phyloP scores from a whole-genome alignment of 64 coral and sea anemone genomes.

The Stylophora pistillata region DNA sequence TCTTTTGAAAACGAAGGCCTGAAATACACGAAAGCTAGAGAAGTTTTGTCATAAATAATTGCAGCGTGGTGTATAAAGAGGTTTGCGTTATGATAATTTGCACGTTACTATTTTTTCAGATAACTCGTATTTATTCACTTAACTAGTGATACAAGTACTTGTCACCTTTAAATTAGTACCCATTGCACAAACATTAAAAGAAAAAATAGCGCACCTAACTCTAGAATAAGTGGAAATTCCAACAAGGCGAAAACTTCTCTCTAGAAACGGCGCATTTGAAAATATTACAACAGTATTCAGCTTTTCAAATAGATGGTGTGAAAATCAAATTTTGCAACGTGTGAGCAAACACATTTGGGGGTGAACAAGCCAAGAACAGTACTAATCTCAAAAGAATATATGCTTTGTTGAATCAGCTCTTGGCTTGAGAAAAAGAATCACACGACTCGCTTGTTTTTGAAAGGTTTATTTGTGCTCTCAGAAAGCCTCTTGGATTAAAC shows the following conservation, averaged over 20 bases:
- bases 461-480: background rate
- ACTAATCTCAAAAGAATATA: no score
- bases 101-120: background rate
- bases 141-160: conserved; percentile 6
- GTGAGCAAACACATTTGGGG: conserved; percentile 1
- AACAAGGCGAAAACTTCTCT: background rate
- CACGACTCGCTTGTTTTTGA: background rate
- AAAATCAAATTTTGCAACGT: conserved; percentile 4
- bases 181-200: background rate
- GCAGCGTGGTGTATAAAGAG: background rate
- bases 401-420: no score
- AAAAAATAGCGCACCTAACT: background rate
- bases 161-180: background rate
- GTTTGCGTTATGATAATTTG: conserved; percentile 1
- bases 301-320: conserved; percentile 17
- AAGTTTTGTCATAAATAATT: conserved; percentile 1
- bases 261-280: conserved; percentile 32
- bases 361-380: background rate
- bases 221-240: conserved; percentile 10
- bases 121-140: background rate
- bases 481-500: background rate
- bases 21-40: background rate
- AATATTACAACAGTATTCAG: background rate
- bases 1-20: background rate
- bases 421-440: no score